Base-by-base conservation (phyloP, 2,797 vertebrate species). In the Chiloscyllium punctatum region DNA sequence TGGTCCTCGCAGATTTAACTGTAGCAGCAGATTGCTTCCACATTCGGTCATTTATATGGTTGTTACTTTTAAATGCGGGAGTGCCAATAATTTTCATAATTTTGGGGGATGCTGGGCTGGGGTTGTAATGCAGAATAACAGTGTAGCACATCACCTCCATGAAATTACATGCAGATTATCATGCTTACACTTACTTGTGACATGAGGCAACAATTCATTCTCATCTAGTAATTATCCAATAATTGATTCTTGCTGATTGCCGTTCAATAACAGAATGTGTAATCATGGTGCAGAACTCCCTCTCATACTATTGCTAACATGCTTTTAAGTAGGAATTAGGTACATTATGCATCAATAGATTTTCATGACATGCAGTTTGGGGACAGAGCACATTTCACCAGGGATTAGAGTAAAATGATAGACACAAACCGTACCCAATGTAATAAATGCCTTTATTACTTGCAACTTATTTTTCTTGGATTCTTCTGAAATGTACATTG, bases 171-270 rank as follows among this genome's bases (percentile, higher is more conserved):
- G 11, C 37, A 71, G 92, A 48, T 27, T 94, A 23, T 42, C 91
- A 94, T 23, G n/a, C 62, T 69, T 69, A 91, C 1, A n/a, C 88
- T 91, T 7, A n/a, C 33, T 42, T 69, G 68, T 71, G 37, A 48
- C 23, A 48, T 42, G n/a, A 71, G 92, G 23, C 69, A 42, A 94
- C 37, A 94, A 68, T 94, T 94, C 71, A 69, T 69, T 94, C 69
- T 72, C 68, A 42, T 48, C 69, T 25, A 30, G 92, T 94, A 94
- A 94, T 94, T 71, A 94, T 72, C 23, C 68, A 71, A 94, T 72
- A 94, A 94, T 94, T 94, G 92, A 48, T 94, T 94, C 92, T 72
- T 94, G 25, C 92, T 94, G 92, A 71, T 94, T 94, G 92, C 37
- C 27, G 68, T 48, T 94, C 92, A 71, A 94, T 94, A 94, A 94